Conservation (phyloP, 1,140 invertebrate species). For the Neotoxoptera formosana region DNA sequence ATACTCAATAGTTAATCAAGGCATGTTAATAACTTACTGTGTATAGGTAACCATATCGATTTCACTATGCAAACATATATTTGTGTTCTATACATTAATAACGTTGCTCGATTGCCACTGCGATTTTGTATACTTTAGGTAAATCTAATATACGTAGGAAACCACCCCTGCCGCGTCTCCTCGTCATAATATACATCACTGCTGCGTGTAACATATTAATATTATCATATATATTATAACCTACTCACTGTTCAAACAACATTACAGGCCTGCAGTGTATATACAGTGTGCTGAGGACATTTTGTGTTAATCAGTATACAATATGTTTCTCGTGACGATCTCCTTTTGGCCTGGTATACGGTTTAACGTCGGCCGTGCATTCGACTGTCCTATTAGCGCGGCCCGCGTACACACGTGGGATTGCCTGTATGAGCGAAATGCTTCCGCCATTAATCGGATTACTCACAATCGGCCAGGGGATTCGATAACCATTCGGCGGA, state of each 20-base stretch:
- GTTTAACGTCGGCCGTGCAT: not conserved
- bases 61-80: not conserved
- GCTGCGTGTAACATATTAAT: not conserved
- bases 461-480: not conserved
- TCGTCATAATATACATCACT: not conserved
- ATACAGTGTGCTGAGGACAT: not conserved
- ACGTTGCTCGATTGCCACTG: not conserved
- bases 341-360: not conserved
- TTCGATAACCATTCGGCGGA: not conserved
- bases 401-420: not conserved
- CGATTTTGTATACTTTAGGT: not conserved
- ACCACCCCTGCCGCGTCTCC: not conserved
- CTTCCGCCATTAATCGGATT: conserved; percentile 32
- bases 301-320: not conserved
- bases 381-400: not conserved
- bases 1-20: not conserved
- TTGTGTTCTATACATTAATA: not conserved
- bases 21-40: not conserved
- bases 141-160: not conserved
- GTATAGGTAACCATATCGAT: not conserved
- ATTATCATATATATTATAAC: too few species aligned
- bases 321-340: not conserved
- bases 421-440: not conserved
- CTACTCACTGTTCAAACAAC: not conserved
- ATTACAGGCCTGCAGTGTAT: not conserved